phyloP scores from a whole-genome alignment of 2,113 vertebrate species.

The Argyrosomus japonicus region DNA sequence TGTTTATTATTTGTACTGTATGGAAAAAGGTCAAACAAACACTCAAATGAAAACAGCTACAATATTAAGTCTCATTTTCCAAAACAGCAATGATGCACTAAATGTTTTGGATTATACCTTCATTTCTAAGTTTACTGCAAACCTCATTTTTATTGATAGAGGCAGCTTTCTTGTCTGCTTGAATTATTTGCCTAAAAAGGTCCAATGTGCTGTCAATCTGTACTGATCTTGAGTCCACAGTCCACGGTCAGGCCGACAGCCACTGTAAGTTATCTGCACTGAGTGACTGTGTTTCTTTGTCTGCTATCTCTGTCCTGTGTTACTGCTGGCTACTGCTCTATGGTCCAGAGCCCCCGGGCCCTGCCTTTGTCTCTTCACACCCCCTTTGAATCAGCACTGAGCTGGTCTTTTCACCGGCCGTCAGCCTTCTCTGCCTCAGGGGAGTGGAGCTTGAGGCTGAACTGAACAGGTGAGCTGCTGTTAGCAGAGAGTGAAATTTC shows the following conservation, averaged over 20 bases:
- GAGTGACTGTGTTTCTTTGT: conserved; percentile 51
- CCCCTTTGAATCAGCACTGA: conserved; percentile 69
- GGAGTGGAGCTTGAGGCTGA: conserved; percentile 57
- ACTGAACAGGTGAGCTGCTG: conserved; percentile 76
- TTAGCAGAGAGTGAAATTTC: conserved; percentile 70
- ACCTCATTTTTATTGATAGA: conserved; percentile 15
- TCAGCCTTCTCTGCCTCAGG: conserved; percentile 66
- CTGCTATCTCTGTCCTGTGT: conserved; percentile 45
- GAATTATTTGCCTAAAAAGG: conserved; percentile 56
- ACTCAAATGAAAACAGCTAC: not conserved
- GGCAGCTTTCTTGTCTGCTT: conserved; percentile 18
- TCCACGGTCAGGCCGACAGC: conserved; percentile 55
- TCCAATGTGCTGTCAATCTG: conserved; percentile 56
- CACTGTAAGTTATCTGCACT: conserved; percentile 55
- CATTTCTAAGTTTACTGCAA: conserved; percentile 9
- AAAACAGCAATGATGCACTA: not conserved
- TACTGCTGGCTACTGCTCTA: conserved; percentile 43
- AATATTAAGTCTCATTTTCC: not conserved
- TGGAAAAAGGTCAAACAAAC: conserved; percentile 1
- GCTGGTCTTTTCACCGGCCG: conserved; percentile 68
- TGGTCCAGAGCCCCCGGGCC: conserved; percentile 47
- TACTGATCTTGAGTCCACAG: conserved; percentile 75
- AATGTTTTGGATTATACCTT: not conserved
- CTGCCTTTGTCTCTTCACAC: conserved; percentile 81
- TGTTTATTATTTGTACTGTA: not conserved